Conservation (phyloP, 1,140 invertebrate genomes). For the Luehdorfia chinensis region DNA sequence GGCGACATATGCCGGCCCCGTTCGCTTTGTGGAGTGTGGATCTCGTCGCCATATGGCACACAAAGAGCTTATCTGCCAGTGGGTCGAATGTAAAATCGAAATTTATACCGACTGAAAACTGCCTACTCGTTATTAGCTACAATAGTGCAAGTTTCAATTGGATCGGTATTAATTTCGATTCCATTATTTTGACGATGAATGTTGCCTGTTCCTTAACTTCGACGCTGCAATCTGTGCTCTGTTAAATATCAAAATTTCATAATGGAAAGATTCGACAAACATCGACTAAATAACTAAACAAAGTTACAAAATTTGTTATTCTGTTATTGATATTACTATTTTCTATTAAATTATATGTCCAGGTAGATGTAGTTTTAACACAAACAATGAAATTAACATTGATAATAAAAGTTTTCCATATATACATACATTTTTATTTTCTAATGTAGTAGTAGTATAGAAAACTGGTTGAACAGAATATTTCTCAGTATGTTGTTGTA, state of each 20-base stretch:
- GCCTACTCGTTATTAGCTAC: slow-evolving; percentile 13
- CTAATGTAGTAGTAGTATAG: background rate
- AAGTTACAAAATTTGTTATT: too few relatives aligned
- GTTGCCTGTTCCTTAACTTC: slow-evolving; percentile 5
- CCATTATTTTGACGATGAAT: slow-evolving; percentile 5
- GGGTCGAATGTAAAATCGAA: slow-evolving; percentile 26
- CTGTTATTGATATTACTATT: too few relatives aligned
- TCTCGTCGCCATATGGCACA: slow-evolving; percentile 67
- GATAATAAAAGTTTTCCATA: too few relatives aligned
- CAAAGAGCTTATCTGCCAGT: slow-evolving; percentile 58
- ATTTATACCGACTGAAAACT: slow-evolving; percentile 8
- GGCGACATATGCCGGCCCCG: slow-evolving; percentile 71
- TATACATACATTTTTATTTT: too few relatives aligned
- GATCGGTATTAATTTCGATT: slow-evolving; percentile 12
- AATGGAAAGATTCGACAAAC: background rate
- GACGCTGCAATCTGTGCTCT: background rate
- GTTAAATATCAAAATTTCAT: background rate
- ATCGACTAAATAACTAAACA: too few relatives aligned
- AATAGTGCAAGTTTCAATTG: slow-evolving; percentile 10
- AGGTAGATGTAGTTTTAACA: too few relatives aligned
- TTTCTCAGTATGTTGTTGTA: slow-evolving; percentile 5
- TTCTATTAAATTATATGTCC: too few relatives aligned
- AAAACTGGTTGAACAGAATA: background rate
- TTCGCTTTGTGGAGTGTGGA: slow-evolving; percentile 67
- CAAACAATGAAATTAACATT: too few relatives aligned